Conservation (phyloP, 2,888 invertebrate genomes). For the Pachliopta kotzebuea region DNA sequence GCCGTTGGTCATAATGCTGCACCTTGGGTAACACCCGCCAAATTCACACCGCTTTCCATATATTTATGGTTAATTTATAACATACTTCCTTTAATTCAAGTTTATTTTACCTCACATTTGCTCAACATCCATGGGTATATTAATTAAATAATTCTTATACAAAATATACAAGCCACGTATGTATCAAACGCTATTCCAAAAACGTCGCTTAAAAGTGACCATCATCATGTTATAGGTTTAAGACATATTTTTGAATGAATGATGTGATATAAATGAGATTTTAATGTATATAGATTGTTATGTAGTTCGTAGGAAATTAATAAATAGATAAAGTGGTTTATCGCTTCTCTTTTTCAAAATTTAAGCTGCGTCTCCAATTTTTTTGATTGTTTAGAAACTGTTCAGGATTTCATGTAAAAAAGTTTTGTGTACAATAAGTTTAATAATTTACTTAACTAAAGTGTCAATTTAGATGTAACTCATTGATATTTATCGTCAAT, state of each 20-base stretch:
- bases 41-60: background rate
- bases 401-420: background rate
- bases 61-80: background rate
- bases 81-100: background rate
- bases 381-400: background rate
- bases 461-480: slow-evolving; percentile 13
- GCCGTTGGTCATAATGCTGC: background rate
- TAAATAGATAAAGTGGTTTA: slow-evolving; percentile 27
- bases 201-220: slow-evolving; percentile 41
- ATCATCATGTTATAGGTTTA: slow-evolving; percentile 40
- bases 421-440: background rate
- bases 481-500: slow-evolving; percentile 10
- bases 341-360: slow-evolving; percentile 7
- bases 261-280: slow-evolving; percentile 73
- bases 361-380: slow-evolving; percentile 17
- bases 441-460: slow-evolving; percentile 1
- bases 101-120: background rate
- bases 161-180: background rate
- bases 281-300: slow-evolving; percentile 60
- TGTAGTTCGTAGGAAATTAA: slow-evolving; percentile 45
- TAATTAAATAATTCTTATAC: background rate
- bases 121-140: background rate
- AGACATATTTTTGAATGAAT: slow-evolving; percentile 71
- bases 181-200: slow-evolving; percentile 28
- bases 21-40: background rate